phyloP scores from a whole-genome alignment of 2,888 invertebrate genomes.

The Metalampra italica region DNA sequence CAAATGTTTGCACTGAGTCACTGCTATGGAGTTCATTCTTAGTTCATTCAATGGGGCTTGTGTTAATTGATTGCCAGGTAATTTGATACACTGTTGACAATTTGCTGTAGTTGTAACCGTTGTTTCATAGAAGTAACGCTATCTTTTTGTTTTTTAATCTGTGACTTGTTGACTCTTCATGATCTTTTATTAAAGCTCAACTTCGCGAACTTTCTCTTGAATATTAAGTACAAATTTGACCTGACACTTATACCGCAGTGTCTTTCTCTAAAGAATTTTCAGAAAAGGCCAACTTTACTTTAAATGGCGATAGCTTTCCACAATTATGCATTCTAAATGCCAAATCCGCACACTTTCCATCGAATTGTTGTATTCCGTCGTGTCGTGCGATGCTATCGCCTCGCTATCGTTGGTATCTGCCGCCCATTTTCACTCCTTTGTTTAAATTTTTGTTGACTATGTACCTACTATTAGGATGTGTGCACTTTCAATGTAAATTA shows the following conservation, averaged over 20 bases:
- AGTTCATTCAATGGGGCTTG: too few relatives aligned
- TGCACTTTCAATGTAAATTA: too few relatives aligned
- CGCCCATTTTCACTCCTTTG: slow-evolving; percentile 53
- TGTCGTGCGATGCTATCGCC: slow-evolving; percentile 15
- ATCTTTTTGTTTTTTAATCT: background rate
- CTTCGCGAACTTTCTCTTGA: too few relatives aligned
- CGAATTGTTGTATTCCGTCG: slow-evolving; percentile 43
- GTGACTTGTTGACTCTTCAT: background rate
- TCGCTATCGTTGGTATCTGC: slow-evolving; percentile 39
- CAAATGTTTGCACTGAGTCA: slow-evolving; percentile 36
- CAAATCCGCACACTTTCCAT: slow-evolving; percentile 47
- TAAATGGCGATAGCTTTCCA: slow-evolving; percentile 34
- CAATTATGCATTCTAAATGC: slow-evolving; percentile 52
- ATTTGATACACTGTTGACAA: slow-evolving; percentile 7
- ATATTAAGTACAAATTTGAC: too few relatives aligned
- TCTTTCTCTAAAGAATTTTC: too few relatives aligned
- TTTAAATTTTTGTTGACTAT: too few relatives aligned
- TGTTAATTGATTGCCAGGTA: slow-evolving; percentile 9
- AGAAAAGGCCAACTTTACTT: slow-evolving; percentile 26
- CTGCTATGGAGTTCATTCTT: slow-evolving; percentile 2
- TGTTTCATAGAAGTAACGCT: background rate
- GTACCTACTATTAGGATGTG: too few relatives aligned
- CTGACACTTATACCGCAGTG: too few relatives aligned
- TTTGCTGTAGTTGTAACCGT: background rate
- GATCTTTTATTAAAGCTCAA: too few relatives aligned